Conservation (phyloP, 2,113 vertebrate genomes). For the Pangasianodon gigas region DNA sequence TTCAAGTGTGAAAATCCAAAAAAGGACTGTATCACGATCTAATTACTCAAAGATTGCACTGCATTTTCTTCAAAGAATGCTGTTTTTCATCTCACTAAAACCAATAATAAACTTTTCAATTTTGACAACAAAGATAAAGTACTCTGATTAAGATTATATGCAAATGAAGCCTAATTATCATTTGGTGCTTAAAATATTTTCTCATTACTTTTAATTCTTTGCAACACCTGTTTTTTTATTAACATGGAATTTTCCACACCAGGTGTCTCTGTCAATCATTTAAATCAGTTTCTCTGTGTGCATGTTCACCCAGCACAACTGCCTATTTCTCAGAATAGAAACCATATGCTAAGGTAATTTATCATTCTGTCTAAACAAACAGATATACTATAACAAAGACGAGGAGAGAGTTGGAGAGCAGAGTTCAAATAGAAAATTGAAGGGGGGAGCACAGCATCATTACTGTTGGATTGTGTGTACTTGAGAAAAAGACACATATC, state of each 20-base stretch:
- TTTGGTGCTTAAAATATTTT: slow-evolving; percentile 50
- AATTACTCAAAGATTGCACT: neutral
- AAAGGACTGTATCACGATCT: no score
- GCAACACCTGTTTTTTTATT: slow-evolving; percentile 46
- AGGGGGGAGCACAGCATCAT: neutral
- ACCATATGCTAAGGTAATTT: slow-evolving; percentile 50
- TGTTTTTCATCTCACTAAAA: slow-evolving; percentile 9
- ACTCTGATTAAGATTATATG: slow-evolving; percentile 35
- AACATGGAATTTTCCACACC: slow-evolving; percentile 34
- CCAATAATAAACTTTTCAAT: slow-evolving; percentile 27
- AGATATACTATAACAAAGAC: slow-evolving; percentile 37
- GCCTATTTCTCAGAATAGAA: slow-evolving; percentile 50
- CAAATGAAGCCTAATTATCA: slow-evolving; percentile 45
- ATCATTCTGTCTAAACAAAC: slow-evolving; percentile 51
- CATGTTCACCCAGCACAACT: slow-evolving; percentile 25
- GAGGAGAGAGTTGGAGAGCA: slow-evolving; percentile 10
- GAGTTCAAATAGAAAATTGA: slow-evolving; percentile 30
- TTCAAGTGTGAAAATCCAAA: neutral
- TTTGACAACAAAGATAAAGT: slow-evolving; percentile 38
- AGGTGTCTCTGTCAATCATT: slow-evolving; percentile 52
- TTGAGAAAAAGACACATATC: slow-evolving; percentile 14
- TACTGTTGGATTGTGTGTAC: slow-evolving; percentile 18
- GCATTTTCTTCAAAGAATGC: neutral
- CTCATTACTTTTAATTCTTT: slow-evolving; percentile 47
- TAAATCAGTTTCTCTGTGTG: slow-evolving; percentile 39